Conservation (phyloP, 1,140 invertebrate genomes). For the Lerema accius region DNA sequence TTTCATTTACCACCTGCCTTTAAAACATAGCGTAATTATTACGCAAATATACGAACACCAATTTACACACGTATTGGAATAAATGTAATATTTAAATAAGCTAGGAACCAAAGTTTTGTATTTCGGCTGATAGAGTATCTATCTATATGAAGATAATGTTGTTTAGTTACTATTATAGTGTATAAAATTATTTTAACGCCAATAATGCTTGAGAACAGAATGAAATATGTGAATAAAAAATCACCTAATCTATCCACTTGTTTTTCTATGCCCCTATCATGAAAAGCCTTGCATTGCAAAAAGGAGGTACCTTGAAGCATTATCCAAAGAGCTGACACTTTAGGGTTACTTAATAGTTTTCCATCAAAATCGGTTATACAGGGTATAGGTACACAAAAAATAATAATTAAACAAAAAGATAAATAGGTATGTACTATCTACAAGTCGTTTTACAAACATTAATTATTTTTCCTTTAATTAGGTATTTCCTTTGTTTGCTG, state of each 20-base stretch:
- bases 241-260: constrained; percentile 52
- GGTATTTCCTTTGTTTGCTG: too few relatives aligned
- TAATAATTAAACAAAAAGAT: too few relatives aligned
- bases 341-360: too few relatives aligned
- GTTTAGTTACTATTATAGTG: constrained; percentile 59
- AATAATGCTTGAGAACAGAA: constrained; percentile 70
- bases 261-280: constrained; percentile 34
- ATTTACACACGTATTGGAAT: constrained; percentile 28
- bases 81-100: constrained; percentile 51
- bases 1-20: neutral
- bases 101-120: constrained; percentile 80
- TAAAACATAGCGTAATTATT: neutral
- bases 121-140: constrained; percentile 66
- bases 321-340: too few relatives aligned
- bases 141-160: constrained; percentile 59
- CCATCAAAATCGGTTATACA: too few relatives aligned
- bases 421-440: too few relatives aligned
- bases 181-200: constrained; percentile 58
- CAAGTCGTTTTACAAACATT: too few relatives aligned
- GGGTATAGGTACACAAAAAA: too few relatives aligned
- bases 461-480: too few relatives aligned
- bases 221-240: constrained; percentile 73
- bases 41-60: constrained; percentile 31
- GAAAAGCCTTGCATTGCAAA: too few relatives aligned
- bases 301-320: too few relatives aligned